phyloP scores from a whole-genome alignment of 2,113 vertebrate species.

The Gracilinanus agilis region DNA sequence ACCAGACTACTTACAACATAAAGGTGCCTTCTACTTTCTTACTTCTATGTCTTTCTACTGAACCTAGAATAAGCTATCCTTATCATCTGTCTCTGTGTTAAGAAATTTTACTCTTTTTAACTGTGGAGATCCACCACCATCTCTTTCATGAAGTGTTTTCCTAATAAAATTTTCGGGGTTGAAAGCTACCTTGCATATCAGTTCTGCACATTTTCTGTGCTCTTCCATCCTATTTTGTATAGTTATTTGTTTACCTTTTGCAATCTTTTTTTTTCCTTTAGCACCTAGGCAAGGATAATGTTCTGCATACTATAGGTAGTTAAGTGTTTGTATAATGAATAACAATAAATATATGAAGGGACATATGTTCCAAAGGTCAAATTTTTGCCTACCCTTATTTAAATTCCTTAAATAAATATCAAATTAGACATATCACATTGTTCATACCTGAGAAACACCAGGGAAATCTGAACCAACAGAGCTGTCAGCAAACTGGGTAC shows the following conservation, averaged over 20 bases:
- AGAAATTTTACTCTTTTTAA: not conserved
- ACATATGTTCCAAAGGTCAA: not conserved
- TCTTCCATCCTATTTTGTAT: not conserved
- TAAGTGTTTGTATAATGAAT: not conserved
- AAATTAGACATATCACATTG: not conserved
- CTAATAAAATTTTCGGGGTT: not conserved
- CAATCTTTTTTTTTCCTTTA: too few relatives aligned
- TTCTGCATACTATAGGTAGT: not conserved
- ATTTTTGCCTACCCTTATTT: not conserved
- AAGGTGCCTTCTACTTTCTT: not conserved
- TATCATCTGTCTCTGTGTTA: not conserved
- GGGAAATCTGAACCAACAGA: slow-evolving; percentile 93
- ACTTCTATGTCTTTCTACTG: not conserved
- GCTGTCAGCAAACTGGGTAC: slow-evolving; percentile 91
- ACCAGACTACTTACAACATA: not conserved
- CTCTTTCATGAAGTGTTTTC: not conserved
- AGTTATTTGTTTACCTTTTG: not conserved
- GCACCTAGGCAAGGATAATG: not conserved
- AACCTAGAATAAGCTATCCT: not conserved
- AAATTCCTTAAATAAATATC: not conserved
- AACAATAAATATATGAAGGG: not conserved
- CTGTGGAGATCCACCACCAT: not conserved
- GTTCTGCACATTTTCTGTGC: not conserved
- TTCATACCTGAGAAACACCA: slow-evolving; percentile 91
- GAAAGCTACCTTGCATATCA: not conserved